phyloP scores from a whole-genome alignment of 2,888 invertebrate species.

The Elmis aenea region DNA sequence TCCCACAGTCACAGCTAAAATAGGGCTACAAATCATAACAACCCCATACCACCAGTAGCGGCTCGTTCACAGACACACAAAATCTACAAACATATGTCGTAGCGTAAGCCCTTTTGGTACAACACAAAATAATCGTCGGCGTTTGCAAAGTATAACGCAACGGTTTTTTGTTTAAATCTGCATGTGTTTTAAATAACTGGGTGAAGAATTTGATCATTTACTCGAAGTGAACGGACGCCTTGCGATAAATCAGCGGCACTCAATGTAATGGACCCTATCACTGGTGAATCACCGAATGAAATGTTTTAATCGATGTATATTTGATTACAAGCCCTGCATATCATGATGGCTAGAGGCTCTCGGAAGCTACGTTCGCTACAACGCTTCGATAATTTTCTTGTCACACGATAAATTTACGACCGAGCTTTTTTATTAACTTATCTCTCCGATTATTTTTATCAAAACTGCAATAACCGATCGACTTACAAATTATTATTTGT shows the following conservation, averaged over 20 bases:
- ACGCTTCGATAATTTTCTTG: background rate
- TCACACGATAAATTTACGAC: no score
- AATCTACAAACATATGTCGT: no score
- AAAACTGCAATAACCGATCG: no score
- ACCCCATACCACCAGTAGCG: slow-evolving; percentile 35
- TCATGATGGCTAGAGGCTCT: background rate
- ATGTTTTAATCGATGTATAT: slow-evolving; percentile 30
- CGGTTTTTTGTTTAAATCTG: no score
- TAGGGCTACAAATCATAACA: slow-evolving; percentile 41
- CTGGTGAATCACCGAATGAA: slow-evolving; percentile 28
- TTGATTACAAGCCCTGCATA: slow-evolving; percentile 24
- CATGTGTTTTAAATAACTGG: no score
- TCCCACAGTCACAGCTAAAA: slow-evolving; percentile 38
- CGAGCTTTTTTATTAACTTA: no score
- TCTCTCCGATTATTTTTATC: no score
- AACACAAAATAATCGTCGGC: background rate
- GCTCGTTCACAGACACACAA: slow-evolving; percentile 23
- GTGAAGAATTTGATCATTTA: no score
- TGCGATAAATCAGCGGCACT: slow-evolving; percentile 16
- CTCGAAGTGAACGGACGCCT: slow-evolving; percentile 13
- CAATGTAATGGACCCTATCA: slow-evolving; percentile 21
- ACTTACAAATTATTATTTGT: no score
- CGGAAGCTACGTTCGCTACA: background rate
- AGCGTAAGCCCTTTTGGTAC: no score
- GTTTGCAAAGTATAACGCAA: no score